phyloP scores from a whole-genome alignment of 2,113 vertebrate species.

The Tylochromis polylepis region DNA sequence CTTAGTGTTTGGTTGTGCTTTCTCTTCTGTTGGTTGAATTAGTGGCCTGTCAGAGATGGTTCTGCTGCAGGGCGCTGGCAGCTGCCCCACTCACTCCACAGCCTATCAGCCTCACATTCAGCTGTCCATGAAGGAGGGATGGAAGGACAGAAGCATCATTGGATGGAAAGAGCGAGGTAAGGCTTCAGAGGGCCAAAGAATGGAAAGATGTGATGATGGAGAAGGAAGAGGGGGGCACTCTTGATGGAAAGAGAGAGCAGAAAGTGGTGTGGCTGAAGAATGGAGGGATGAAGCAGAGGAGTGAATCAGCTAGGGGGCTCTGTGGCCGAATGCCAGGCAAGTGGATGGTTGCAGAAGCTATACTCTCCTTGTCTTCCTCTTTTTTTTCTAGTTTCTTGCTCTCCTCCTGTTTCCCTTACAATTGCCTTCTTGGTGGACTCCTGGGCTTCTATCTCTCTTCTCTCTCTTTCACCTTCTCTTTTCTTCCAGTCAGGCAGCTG shows the following conservation, averaged over 20 bases:
- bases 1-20: slow-evolving; percentile 64
- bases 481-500: slow-evolving; percentile 65
- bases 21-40: slow-evolving; percentile 73
- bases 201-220: slow-evolving; percentile 32
- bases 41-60: slow-evolving; percentile 76
- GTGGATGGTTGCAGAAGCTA: slow-evolving; percentile 28
- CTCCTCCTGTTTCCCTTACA: slow-evolving; percentile 37
- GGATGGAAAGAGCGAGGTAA: slow-evolving; percentile 24
- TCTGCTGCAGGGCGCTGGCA: slow-evolving; percentile 69
- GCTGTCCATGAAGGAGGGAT: slow-evolving; percentile 69
- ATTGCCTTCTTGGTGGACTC: slow-evolving; percentile 54
- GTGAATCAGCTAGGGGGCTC: slow-evolving; percentile 27
- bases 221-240: slow-evolving; percentile 17
- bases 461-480: slow-evolving; percentile 55
- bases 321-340: slow-evolving; percentile 42
- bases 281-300: slow-evolving; percentile 28
- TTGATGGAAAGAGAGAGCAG: slow-evolving; percentile 39
- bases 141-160: slow-evolving; percentile 56
- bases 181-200: slow-evolving; percentile 33
- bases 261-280: slow-evolving; percentile 23
- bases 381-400: slow-evolving; percentile 31
- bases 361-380: slow-evolving; percentile 35
- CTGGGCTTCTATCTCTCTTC: slow-evolving; percentile 31
- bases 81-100: slow-evolving; percentile 60
- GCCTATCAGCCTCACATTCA: slow-evolving; percentile 66